Percentiles rank a stretch among this genome's conserved stretches.
phyloP scores from a whole-genome alignment of 2,113 vertebrate genomes.

The Cyphomyrus plagiostoma region DNA sequence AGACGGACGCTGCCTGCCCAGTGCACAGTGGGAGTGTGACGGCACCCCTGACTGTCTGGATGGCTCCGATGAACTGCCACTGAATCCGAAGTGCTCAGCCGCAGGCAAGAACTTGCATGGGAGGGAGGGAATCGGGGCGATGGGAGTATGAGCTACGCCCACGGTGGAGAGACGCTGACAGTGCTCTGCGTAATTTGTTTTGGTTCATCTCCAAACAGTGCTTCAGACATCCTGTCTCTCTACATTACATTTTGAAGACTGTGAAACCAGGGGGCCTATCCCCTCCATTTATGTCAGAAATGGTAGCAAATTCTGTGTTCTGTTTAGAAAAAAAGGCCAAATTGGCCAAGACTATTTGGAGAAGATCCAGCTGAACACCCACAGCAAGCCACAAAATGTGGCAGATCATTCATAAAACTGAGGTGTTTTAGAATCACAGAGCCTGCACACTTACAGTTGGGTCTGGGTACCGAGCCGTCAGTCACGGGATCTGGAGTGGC shows the following conservation, averaged over 20 bases:
- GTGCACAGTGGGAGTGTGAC: constrained; percentile 76
- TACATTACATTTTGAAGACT: neutral
- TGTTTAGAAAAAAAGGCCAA: neutral
- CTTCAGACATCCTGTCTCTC: neutral
- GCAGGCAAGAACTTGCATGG: constrained; percentile 56
- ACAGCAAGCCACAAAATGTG: neutral
- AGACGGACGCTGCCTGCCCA: constrained; percentile 73
- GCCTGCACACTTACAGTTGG: neutral
- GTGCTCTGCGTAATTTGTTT: neutral
- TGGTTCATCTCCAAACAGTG: neutral
- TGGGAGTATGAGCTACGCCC: neutral
- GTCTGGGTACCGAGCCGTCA: neutral
- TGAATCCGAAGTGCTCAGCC: constrained; percentile 69
- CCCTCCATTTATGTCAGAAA: neutral
- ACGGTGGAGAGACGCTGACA: neutral
- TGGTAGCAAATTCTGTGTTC: neutral
- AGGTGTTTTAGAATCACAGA: neutral
- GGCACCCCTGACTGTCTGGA: constrained; percentile 77
- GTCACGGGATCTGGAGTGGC: neutral
- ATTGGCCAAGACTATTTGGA: neutral
- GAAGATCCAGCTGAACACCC: neutral
- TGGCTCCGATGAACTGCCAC: constrained; percentile 73
- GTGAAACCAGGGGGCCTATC: neutral
- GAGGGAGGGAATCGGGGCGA: neutral
- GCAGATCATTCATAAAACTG: neutral